A percentile compares a stretch with the other conserved stretches of the same genome.
Evolutionary conservation across 2,888 invertebrate genomes (phyloP).

Genomic region (Helobdella robusta): DNA sequence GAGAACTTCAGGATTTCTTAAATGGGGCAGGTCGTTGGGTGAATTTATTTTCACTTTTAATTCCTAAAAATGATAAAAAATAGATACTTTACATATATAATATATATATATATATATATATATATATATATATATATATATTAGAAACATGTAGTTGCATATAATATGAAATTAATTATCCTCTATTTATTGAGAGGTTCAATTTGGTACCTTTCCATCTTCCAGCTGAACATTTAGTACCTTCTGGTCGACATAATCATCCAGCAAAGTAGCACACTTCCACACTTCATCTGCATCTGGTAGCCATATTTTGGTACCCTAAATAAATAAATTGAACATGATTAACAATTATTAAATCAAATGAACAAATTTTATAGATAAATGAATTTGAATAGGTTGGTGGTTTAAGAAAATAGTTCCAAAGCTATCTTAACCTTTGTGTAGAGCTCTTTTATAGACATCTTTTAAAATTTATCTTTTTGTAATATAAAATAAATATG

Average conservation of each 20-base stretch:
- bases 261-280: slow-evolving; percentile 72
- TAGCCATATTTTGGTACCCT: slow-evolving; percentile 88
- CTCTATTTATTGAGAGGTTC: too few species aligned
- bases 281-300: slow-evolving; percentile 76
- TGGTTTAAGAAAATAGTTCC: not conserved
- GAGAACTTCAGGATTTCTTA: slow-evolving; percentile 86
- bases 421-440: slow-evolving; percentile 8
- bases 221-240: slow-evolving; percentile 56
- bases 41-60: slow-evolving; percentile 39
- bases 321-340: slow-evolving; percentile 27
- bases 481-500: not conserved
- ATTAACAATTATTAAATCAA: not conserved
- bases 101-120: slow-evolving; percentile 1
- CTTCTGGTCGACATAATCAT: slow-evolving; percentile 62
- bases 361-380: not conserved
- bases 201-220: slow-evolving; percentile 50
- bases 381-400: not conserved
- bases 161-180: too few species aligned
- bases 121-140: not conserved
- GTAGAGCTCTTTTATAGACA: slow-evolving; percentile 16
- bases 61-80: slow-evolving; percentile 35
- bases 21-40: slow-evolving; percentile 67
- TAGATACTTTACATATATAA: not conserved
- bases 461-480: too few species aligned
- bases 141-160: not conserved